Evolutionary conservation across 2,888 invertebrate genomes (phyloP), one percentile per base, ranked within the genome.

Genomic region (Cryptosula pallasiana): DNA sequence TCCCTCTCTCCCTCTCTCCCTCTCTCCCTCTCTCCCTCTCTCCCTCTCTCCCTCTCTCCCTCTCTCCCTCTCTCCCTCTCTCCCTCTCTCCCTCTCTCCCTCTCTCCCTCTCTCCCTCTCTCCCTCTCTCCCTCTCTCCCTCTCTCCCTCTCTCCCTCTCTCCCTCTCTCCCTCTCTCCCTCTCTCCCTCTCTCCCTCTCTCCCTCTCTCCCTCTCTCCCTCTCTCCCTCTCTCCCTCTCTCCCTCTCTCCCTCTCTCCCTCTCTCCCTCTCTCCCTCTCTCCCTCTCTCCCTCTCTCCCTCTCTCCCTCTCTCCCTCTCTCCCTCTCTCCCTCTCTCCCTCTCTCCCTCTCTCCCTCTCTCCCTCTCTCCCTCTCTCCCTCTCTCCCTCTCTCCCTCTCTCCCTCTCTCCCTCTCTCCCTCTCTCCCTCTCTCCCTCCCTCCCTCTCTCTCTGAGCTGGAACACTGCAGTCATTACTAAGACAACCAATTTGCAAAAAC

Each of bases 1-100:
- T 45, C 45, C 45, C 45, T 45, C 45, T 45, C 45, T 45, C 45
- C 45, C 45, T 45, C 45, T 45, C 45, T 45, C 45, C 45, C 45
- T 45, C 45, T 45, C 45, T 45, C 45, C 45, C 45, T 45, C 45
- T 45, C 45, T 45, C 45, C 45, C 45, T 45, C 45, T 45, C 45
- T 45, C 45, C 45, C 45, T 45, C 45, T 45, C 45, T 45, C 45
- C 45, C 45, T 45, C 45, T 45, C 45, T 45, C 45, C 45, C 45
- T 45, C 45, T 45, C 45, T 45, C 45, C 45, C 45, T 45, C 45
- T 45, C 45, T 45, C 45, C 45, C 45, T 45, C 45, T 45, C 45
- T 45, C 45, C 45, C 45, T 45, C 45, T 45, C 45, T 45, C 45
- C 45, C 45, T 45, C 45, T 45, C 45, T 45, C 45, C 45, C 45